Evolutionary conservation across 64 coral and sea anemone species (phyloP).

Genomic region (Montipora capricornis): DNA sequence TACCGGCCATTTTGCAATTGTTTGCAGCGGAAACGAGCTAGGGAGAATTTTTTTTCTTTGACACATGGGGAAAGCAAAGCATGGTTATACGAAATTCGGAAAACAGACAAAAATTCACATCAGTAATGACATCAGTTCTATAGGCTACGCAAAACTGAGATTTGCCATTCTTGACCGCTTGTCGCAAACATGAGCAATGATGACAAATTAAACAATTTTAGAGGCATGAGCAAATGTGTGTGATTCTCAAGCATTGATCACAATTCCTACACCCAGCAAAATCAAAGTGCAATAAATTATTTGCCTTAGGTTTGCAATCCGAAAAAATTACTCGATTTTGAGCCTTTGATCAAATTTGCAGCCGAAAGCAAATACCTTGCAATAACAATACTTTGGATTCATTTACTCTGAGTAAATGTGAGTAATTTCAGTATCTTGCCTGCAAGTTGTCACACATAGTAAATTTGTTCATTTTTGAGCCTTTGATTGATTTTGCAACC

Average conservation of each 20-base stretch:
- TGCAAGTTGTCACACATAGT: not conserved
- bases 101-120: no score
- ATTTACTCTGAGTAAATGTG: not conserved
- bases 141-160: not conserved
- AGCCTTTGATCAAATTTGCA: no score
- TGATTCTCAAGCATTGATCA: not conserved
- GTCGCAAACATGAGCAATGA: not conserved
- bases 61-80: not conserved
- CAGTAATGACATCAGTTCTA: no score
- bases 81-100: not conserved
- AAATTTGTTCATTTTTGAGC: not conserved
- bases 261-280: not conserved
- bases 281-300: not conserved
- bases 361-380: no score
- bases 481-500: not conserved
- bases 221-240: not conserved
- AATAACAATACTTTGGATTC: no score
- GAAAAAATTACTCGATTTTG: no score
- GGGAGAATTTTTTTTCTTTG: not conserved
- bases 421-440: not conserved
- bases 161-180: not conserved
- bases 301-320: no score
- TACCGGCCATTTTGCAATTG: not conserved
- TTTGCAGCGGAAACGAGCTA: not conserved
- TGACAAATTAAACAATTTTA: not conserved